Evolutionary conservation across 2,113 vertebrate species (phyloP), one percentile per base, ranked within the genome.

Genomic region (Pogonocichla stellata): DNA sequence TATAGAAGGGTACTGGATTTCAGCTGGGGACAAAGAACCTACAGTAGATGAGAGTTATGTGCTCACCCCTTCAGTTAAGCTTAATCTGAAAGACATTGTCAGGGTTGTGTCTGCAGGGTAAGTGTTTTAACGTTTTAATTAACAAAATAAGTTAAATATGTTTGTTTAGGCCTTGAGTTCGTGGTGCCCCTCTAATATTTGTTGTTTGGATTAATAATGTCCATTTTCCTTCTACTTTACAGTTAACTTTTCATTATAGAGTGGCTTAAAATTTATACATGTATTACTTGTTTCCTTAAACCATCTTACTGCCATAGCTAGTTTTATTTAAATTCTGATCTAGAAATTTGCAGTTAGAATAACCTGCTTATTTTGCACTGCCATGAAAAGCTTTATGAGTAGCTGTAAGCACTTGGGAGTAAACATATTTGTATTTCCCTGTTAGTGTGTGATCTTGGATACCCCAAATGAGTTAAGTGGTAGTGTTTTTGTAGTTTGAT

Each of bases 1-100:
- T 43, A 95, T 99, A 43, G 99, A 99, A 97, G 99, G 99, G 48
- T 99, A 99, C 95, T 99, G 99, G 99, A 98, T 99, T 94, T 98
- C 98, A 33, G 97, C 98, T 91, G 99, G 99, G 4, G 99, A 99
- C 93, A 98, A 98, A 88, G 99, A 99, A 50, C 98, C 98, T 16
- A 78, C 83, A 12, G 91, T 99, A 77, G 99, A 99, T 97, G 98
- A 99, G 54, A 98, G 96, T 53, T 99, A 99, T 2, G 98, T 99
- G 86, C 98, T 99, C 67, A 99, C 99, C 0, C 71, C 98, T 75
- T 99, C 99, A 4, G 99, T 99, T 82, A 99, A 99, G 53, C 98
- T 99, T 70, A 99, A 99, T 97, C 98, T 99, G 24, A 98, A 98
- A 64, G 99, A 99, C 88, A 98, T 99, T 57, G 98, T 98, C 82